Evolutionary conservation across 1,140 invertebrate species (phyloP).

Genomic region (Pseudomyrmex dendroicus): DNA sequence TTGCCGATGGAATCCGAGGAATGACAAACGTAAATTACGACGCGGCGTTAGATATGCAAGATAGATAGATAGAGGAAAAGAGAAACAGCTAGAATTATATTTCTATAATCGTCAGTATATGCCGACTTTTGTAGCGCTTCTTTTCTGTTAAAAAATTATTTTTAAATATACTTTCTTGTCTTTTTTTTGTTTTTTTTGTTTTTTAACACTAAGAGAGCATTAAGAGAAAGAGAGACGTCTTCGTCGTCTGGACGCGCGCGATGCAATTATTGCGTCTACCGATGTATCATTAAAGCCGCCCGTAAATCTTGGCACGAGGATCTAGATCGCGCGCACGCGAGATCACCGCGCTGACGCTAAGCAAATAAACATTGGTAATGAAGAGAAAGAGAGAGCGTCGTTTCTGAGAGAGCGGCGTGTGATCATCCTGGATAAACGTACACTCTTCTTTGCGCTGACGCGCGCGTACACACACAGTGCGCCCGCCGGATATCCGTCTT

Average conservation of each 20-base stretch:
- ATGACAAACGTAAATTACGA: conserved; percentile 45
- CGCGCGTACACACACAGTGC: background rate
- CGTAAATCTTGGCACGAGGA: conserved; percentile 45
- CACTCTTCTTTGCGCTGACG: too few relatives aligned
- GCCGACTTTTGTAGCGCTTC: too few relatives aligned
- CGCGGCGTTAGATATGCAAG: conserved; percentile 2
- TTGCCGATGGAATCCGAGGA: conserved; percentile 63
- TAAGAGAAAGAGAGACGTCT: background rate
- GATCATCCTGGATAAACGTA: conserved; percentile 40
- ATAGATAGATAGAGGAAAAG: too few relatives aligned
- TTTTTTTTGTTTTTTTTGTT: too few relatives aligned
- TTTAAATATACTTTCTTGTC: too few relatives aligned
- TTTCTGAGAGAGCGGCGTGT: conserved; percentile 24
- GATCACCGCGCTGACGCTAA: conserved; percentile 12
- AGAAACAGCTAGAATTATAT: too few relatives aligned
- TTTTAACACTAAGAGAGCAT: too few relatives aligned
- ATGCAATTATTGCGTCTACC: conserved; percentile 50
- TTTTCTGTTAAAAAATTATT: too few relatives aligned
- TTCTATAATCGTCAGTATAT: too few relatives aligned
- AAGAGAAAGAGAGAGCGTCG: conserved; percentile 25
- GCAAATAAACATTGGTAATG: conserved; percentile 53
- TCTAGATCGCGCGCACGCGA: conserved; percentile 47
- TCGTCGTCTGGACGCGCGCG: conserved; percentile 14
- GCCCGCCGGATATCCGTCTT: conserved; percentile 12
- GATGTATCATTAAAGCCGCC: conserved; percentile 53